Evolutionary conservation across 2,888 invertebrate species (phyloP), one percentile per base, ranked within the genome.

Genomic region (Glomeris marginata): DNA sequence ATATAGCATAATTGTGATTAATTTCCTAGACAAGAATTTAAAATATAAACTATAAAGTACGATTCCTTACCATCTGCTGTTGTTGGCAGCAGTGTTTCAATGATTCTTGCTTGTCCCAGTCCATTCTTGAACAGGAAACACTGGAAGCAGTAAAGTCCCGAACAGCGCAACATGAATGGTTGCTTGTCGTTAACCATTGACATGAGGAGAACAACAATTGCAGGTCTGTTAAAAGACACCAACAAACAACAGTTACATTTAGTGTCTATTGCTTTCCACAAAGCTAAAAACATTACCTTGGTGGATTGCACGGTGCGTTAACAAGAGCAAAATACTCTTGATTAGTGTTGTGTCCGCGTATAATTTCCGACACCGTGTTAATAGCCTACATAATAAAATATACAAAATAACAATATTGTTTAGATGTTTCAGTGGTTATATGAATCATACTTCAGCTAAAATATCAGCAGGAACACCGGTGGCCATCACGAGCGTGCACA

Each of bases 161-260:
- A 86, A 65, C 91, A 91, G 54, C 98, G 80, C 61, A 86, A 67
- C 1, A 71, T 70, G 64, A 97, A 84, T 0, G 92, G 85, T 65
- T 98, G 98, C 62, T 92, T 94, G 65, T 98, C 97, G 66, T 95
- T 94, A 5, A 92, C 90, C 92, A 98, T 95, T 0, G 95, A 94
- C 86, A 95, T 90, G 8, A 98, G 70, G 6, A 98, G 72, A 41
- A 97, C 87, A 0, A 97, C 86, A 47, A 97, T 81, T 0, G 91
- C 91, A 0, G 95, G 88, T 50, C 94, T 77, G 62, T 11, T 13
- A 47, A 3, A 8, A 43, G 11, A 10, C 11, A 41, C 13, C 22
- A 43, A 42, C 41, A 48, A 43, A 42, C 13, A 28, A 42, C 21
- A 16, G 15, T 22, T 28, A 42, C 11, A 1, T n/a, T 20, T 42